Evolutionary conservation across 2,888 invertebrate genomes (phyloP).

Genomic region (Athrips mouffetella): DNA sequence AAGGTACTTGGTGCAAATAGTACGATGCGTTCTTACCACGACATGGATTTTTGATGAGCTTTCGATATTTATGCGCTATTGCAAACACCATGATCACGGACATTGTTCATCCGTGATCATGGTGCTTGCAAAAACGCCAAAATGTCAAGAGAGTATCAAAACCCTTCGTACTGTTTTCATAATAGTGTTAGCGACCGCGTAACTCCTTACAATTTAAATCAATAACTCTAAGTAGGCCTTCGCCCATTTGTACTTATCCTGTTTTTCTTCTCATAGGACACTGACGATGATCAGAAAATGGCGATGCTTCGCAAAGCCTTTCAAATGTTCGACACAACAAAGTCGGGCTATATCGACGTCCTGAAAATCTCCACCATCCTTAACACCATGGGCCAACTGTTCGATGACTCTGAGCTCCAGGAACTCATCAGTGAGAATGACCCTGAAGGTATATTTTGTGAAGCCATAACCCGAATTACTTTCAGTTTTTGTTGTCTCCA

Average conservation of each 20-base stretch:
- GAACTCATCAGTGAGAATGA: slow-evolving; percentile 94
- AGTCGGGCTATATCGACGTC: slow-evolving; percentile 94
- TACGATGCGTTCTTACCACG: too few species aligned
- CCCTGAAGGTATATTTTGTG: slow-evolving; percentile 84
- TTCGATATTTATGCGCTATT: too few species aligned
- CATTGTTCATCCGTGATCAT: too few species aligned
- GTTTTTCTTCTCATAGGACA: slow-evolving; percentile 43
- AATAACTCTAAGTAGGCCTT: neutral
- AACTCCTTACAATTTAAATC: neutral
- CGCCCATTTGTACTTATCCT: neutral
- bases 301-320: slow-evolving; percentile 96
- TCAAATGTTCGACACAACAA: slow-evolving; percentile 97
- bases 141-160: too few species aligned
- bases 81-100: too few species aligned
- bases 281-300: slow-evolving; percentile 88
- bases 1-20: too few species aligned
- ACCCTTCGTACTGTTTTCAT: too few species aligned
- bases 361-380: slow-evolving; percentile 94
- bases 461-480: neutral
- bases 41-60: too few species aligned
- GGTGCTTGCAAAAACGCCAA: neutral
- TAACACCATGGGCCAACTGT: slow-evolving; percentile 96
- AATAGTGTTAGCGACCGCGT: too few species aligned
- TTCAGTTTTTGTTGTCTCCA: too few species aligned
- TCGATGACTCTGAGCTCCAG: slow-evolving; percentile 94